Percentiles rank a stretch among this genome's conserved stretches.
These are phyloP conservation scores for Amphipoea lucens DNA, from an alignment of 2,888 invertebrate genomes.

Conservation along the genomic window DNA sequence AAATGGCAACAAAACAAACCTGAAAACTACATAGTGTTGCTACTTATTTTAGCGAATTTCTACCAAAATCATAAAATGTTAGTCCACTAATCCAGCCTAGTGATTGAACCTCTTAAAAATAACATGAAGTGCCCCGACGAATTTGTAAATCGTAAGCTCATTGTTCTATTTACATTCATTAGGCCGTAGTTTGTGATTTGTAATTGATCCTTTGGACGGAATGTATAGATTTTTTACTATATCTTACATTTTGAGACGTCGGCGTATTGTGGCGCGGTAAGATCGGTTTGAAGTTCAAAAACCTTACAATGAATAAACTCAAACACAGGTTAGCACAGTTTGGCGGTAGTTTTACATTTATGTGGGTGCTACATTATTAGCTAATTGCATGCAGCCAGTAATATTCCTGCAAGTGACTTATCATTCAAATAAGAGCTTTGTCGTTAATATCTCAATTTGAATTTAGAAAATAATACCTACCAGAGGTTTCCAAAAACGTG, in stretches of 20 bases:
- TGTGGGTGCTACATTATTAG: neutral
- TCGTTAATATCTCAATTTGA: neutral
- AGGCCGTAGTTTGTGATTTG: constrained; percentile 85
- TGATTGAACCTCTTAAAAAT: constrained; percentile 70
- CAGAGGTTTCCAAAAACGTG: neutral
- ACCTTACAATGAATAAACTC: neutral
- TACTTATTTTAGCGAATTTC: constrained; percentile 3
- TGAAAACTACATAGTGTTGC: neutral
- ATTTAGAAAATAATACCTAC: neutral
- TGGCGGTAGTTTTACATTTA: neutral
- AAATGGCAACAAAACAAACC: neutral
- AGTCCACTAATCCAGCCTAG: constrained; percentile 69
- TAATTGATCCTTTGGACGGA: constrained; percentile 77
- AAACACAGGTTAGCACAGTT: no score
- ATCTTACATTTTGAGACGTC: constrained; percentile 67
- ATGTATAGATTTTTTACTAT: constrained; percentile 81
- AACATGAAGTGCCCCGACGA: constrained; percentile 85
- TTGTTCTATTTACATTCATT: constrained; percentile 81
- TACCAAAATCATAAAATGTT: constrained; percentile 21
- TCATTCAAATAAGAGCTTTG: constrained; percentile 16
- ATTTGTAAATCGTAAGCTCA: constrained; percentile 85
- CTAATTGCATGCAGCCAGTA: constrained; percentile 4
- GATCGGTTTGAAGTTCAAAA: constrained; percentile 55
- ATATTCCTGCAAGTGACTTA: constrained; percentile 29
- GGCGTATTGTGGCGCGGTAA: constrained; percentile 58